phyloP scores from a whole-genome alignment of 1,140 invertebrate genomes.

The Drosophila busckii region DNA sequence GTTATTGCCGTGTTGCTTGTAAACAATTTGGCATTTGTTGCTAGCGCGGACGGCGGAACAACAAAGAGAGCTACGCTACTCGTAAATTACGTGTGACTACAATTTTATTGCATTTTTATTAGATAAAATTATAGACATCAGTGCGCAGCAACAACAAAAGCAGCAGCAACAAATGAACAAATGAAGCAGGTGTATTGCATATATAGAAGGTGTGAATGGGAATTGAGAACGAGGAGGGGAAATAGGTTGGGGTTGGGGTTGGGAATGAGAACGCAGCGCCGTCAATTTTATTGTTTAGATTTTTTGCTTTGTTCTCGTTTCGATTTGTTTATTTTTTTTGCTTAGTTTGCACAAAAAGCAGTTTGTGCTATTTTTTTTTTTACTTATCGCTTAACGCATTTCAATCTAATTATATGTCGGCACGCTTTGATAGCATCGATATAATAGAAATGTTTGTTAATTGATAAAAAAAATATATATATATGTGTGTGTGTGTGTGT shows the following conservation, averaged over 20 bases:
- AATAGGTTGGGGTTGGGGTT: no score
- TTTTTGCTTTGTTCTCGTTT: neutral
- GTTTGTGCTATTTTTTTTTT: conserved; percentile 3
- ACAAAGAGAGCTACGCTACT: conserved; percentile 38
- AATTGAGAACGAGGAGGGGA: no score
- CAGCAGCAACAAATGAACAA: conserved; percentile 17
- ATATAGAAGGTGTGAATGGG: no score
- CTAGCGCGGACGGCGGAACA: conserved; percentile 35
- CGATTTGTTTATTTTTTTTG: neutral
- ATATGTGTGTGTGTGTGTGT: no score
- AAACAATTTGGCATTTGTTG: conserved; percentile 24
- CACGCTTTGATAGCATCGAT: conserved; percentile 28
- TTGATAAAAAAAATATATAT: conserved; percentile 30
- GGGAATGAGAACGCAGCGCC: conserved; percentile 31
- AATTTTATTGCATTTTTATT: conserved; percentile 59
- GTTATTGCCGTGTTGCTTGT: conserved; percentile 8
- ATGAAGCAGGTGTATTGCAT: conserved; percentile 10
- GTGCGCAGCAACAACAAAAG: conserved; percentile 2
- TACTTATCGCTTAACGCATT: conserved; percentile 33
- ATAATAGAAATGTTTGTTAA: conserved; percentile 26
- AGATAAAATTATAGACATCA: conserved; percentile 53
- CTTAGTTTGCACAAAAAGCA: no score
- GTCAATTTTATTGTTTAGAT: conserved; percentile 35
- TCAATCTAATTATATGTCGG: conserved; percentile 49
- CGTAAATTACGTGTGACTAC: conserved; percentile 18